Evolutionary conservation across 2,888 invertebrate genomes (phyloP), one percentile per base, ranked within the genome.

Genomic region (Galerucella nymphaeae): DNA sequence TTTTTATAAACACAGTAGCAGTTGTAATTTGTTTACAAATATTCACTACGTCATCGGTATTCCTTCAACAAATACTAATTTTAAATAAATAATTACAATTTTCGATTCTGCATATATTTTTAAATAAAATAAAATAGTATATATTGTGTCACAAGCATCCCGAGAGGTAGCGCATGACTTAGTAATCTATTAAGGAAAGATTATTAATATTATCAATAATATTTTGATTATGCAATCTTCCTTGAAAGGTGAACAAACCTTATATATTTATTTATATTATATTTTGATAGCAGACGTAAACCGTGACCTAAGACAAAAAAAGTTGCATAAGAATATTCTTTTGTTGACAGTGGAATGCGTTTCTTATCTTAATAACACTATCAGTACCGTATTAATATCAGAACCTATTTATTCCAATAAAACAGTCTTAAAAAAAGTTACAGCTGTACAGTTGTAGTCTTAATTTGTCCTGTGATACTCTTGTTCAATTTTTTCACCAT

Each of bases 141-240:
- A n/a, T n/a, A n/a, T n/a, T n/a, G n/a, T 1, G 3, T 23, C 3
- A 3, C 23, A 23, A 3, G 3, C 1, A 23, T 2, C 1, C 1
- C 3, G 23, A 23, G 1, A 30, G 6, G 6, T 30, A 30, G 6
- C 8, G 30, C 6, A 45, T 45, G 3, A 45, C 13, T 45, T 1
- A 13, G 2, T 45, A n/a, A 48, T 48, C 48, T 48, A 48, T n/a
- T n/a, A 48, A 48, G 48, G 48, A 48, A 48, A 48, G 8, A 30
- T 30, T 8, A 45, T 13, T n/a, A 48, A n/a, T n/a, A 48, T 48
- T 48, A n/a, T 14, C 14, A 14, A 48, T 48, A n/a, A n/a, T n/a
- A 48, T 48, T 48, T 48, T 48, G n/a, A 48, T 48, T 48, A 48
- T n/a, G n/a, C n/a, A 48, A 48, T n/a, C n/a, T 48, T 48, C 18